Evolutionary conservation across 2,888 invertebrate genomes (phyloP), one percentile per base, ranked within the genome.

Genomic region (Zygothrica quintamaculata): DNA sequence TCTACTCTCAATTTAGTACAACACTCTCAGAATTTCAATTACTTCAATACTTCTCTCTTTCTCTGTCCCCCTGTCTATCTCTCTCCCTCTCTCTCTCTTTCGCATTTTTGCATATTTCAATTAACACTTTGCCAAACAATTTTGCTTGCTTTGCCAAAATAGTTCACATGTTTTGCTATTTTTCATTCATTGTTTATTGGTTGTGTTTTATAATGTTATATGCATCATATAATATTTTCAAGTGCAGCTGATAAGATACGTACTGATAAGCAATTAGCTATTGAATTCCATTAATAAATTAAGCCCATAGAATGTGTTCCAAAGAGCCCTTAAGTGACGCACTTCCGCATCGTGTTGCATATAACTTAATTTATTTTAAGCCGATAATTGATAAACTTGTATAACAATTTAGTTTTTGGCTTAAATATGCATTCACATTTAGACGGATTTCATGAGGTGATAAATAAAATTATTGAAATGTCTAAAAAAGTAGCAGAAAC

Each of bases 111-210:
- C 43, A 37, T 43, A 55, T 64, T 53, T 50, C 34, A 51, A 59
- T 59, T 66, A 71, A 36, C 77, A 52, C 53, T 36, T 56, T n/a
- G n/a, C 13, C 26, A 8, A 31, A 31, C 47, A 42, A 22, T 48
- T 7, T 57, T 50, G 34, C 47, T 12, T 42, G 15, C 42, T 15
- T 15, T 42, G 11, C 43, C 37, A 2, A 52, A 43, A 46, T 34
- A 46, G 7, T 52, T 34, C 8, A 9, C 11, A 51, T 26, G 5
- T 18, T 37, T 44, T 7, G 39, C 22, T 31, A 15, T 22, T 44
- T 40, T 46, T 66, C 33, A 57, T 58, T 50, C 15, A 56, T n/a
- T n/a, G n/a, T n/a, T n/a, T n/a, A 64, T 61, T 58, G 8, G 16
- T 12, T 48, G 34, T 34, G 58, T 64, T 59, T 51, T 67, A 12